Evolutionary conservation across 2,888 invertebrate species (phyloP), one percentile per base, ranked within the genome.

Genomic region (Blastobasis lacticolella): DNA sequence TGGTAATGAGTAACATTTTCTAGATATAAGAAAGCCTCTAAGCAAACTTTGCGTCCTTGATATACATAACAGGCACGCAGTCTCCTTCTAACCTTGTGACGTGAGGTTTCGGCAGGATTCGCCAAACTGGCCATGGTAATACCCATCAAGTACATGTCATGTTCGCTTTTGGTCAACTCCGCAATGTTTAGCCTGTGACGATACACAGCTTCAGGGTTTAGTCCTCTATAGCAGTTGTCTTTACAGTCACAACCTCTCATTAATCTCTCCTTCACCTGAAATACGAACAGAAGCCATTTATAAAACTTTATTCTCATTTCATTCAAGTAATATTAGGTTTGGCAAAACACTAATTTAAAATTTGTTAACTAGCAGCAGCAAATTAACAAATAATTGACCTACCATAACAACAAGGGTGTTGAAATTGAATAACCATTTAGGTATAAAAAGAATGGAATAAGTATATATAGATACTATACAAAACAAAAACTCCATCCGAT

Each of bases 111-210:
- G 52, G 93, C 92, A 10, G 93, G 92, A 75, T 94, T 94, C 0
- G 93, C 92, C 59, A 94, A 81, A 63, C 94, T 94, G 0, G 94
- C 94, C 94, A 94, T 94, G 4, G 94, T 94, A 38, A 94, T 92
- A n/a, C 94, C 94, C 94, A 94, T 94, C 64, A 94, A 81, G 71
- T 94, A 94, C 94, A 94, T 94, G 74, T 94, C 94, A 75, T 94
- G 94, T 75, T 94, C 94, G 52, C 92, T 93, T 78, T 94, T 94
- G 0, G 94, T 94, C 54, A 94, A 72, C 74, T 94, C 94, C 0
- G 94, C 94, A 55, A 94, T 94, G 66, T 94, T 94, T 42, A 94
- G 79, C 60, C 94, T 86, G 72, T 94, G 94, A 48, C 92, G 91
- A 69, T 93, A 94, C 1, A 94, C 94, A 62, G 91, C 91, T 64